phyloP scores from a whole-genome alignment of 2,888 invertebrate species.

The Archips xylosteana region DNA sequence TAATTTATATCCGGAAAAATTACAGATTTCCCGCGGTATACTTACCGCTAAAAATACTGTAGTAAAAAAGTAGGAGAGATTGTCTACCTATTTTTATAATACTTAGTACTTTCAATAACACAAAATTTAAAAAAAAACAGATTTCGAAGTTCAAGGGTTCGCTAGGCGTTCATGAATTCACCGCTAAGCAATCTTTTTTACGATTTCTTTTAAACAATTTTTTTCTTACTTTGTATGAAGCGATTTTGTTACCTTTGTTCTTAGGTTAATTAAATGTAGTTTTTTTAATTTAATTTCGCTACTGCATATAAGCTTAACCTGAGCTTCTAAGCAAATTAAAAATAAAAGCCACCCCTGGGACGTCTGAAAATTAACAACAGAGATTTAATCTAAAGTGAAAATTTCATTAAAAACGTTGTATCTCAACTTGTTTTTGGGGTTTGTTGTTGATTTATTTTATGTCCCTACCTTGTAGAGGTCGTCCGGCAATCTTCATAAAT shows the following conservation, averaged over 20 bases:
- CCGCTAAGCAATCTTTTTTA: too few species aligned
- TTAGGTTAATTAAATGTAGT: constrained; percentile 52
- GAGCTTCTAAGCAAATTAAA: constrained; percentile 65
- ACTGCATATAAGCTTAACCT: constrained; percentile 63
- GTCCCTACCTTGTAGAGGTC: neutral
- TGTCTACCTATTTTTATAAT: too few species aligned
- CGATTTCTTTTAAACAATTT: too few species aligned
- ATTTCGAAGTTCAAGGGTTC: too few species aligned
- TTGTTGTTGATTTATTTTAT: constrained; percentile 14
- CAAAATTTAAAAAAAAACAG: too few species aligned
- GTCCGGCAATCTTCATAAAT: neutral
- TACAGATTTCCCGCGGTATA: too few species aligned
- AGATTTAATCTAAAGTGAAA: constrained; percentile 54
- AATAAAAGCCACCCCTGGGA: constrained; percentile 60
- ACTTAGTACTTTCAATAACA: too few species aligned
- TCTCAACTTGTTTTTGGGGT: constrained; percentile 26
- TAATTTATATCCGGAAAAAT: too few species aligned
- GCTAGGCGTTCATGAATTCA: too few species aligned
- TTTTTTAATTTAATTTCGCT: constrained; percentile 62
- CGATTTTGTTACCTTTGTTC: neutral
- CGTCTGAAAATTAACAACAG: constrained; percentile 63
- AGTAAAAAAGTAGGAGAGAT: too few species aligned
- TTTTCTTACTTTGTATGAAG: too few species aligned
- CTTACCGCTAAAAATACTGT: too few species aligned
- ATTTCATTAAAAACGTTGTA: constrained; percentile 36